Percentiles rank a stretch among this genome's conserved stretches.
These are phyloP conservation scores for Eilema depressum DNA, from an alignment of 2,888 invertebrate species.

Conservation along the genomic window DNA sequence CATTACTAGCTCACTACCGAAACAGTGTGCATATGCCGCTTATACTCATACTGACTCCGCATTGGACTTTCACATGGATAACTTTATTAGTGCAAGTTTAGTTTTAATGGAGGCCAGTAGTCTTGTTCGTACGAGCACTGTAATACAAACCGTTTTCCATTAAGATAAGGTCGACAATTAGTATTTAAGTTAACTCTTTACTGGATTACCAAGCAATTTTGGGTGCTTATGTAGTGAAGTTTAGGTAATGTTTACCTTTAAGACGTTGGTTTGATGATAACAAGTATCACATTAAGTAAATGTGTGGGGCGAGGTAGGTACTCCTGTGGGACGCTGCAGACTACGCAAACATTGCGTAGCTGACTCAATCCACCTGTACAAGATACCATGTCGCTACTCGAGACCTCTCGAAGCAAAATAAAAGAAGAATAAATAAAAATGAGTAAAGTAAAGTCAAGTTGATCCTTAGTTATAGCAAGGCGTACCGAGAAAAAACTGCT, in stretches of 20 bases:
- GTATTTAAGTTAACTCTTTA: conserved; percentile 27
- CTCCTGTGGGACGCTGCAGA: conserved; percentile 1
- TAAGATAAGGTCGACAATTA: conserved; percentile 39
- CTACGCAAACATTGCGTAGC: neutral
- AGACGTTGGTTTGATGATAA: conserved; percentile 42
- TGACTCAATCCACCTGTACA: neutral
- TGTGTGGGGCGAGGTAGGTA: conserved; percentile 33
- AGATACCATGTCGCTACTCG: neutral
- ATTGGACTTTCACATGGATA: conserved; percentile 65
- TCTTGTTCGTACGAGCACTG: conserved; percentile 45
- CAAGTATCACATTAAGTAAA: conserved; percentile 43
- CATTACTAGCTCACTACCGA: conserved; percentile 51
- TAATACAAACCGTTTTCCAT: conserved; percentile 40
- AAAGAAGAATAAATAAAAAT: no score
- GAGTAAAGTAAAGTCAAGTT: no score
- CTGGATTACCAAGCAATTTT: conserved; percentile 46
- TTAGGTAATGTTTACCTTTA: conserved; percentile 43
- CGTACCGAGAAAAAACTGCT: no score
- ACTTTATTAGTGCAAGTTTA: conserved; percentile 67
- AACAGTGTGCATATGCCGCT: conserved; percentile 48
- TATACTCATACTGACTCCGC: conserved; percentile 54
- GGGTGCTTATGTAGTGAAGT: conserved; percentile 43
- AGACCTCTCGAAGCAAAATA: neutral
- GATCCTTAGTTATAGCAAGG: no score
- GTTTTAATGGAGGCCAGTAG: conserved; percentile 66